Evolutionary conservation across 2,113 vertebrate genomes (phyloP), one percentile per base, ranked within the genome.

Genomic region (Serinus canaria): DNA sequence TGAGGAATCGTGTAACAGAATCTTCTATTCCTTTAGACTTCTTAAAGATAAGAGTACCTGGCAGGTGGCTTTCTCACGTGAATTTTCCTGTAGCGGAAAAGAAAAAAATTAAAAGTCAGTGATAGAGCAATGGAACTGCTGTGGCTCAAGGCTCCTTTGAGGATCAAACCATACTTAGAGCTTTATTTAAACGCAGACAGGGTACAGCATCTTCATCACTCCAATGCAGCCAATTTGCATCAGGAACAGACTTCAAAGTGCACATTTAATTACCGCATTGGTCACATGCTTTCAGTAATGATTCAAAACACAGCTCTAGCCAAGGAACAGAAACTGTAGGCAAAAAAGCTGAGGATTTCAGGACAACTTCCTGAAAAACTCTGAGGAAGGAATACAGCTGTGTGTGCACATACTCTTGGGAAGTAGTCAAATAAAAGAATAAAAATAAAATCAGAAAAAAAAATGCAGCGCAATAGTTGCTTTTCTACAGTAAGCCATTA

Each of bases 201-300:
- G 24, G 9, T 37, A 66, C 21, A 70, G 27, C 8, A 9, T 74
- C n/a, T 69, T 66, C 31, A n/a, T 21, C 52, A 58, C 43, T 44
- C 30, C 28, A 66, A 25, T 0, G 1, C 24, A 78, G n/a, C 16
- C 67, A 62, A 62, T 75, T 30, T 62, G 56, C 50, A 58, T 17
- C 1, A 3, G 21, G 37, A 77, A 56, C 22, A 87, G 74, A 69
- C 50, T 58, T 87, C 49, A 87, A 49, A 52, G 64, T 1, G 11
- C 5, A 2, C 12, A 47, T 69, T 74, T 62, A 82, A 74, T 70
- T 78, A 62, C 30, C 15, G 9, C 13, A 41, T 20, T 11, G 22
- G 56, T 60, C 44, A 73, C 0, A 0, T 1, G 0, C 30, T 63
- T 68, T 47, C 53, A 75, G 76, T 20, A 63, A 64, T 1, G 18